Conservation (phyloP, 2,113 vertebrate species). For the Geococcyx californianus region DNA sequence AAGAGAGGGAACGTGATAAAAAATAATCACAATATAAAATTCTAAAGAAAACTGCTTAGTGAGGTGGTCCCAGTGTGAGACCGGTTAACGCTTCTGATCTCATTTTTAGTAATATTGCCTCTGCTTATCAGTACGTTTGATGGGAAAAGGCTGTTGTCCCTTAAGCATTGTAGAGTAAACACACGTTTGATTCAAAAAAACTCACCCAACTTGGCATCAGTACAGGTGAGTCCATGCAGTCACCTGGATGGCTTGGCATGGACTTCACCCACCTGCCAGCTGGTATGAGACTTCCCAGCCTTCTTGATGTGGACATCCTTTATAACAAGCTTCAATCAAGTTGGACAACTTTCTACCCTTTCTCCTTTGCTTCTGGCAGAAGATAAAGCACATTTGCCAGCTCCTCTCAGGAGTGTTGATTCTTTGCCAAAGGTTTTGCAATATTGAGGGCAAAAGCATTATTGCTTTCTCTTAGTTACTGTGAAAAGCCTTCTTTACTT, state of each 20-base stretch:
- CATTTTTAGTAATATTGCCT: background rate
- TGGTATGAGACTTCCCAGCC: background rate
- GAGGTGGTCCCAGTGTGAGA: background rate
- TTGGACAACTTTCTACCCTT: background rate
- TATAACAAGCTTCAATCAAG: background rate
- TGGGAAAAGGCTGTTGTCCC: background rate
- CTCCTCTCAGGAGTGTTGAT: background rate
- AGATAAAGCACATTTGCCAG: background rate
- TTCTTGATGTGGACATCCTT: background rate
- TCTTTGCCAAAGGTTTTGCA: background rate
- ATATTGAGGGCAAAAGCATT: background rate
- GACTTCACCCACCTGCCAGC: background rate
- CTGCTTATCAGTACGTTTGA: background rate
- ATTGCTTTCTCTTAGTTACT: background rate
- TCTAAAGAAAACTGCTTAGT: background rate
- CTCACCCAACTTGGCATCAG: background rate
- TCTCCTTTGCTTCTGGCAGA: background rate
- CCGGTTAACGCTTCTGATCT: background rate
- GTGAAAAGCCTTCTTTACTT: slow-evolving; percentile 2
- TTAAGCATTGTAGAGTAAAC: background rate
- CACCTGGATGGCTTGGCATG: background rate
- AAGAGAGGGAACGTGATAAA: background rate
- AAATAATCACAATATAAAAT: background rate
- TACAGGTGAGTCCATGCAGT: background rate
- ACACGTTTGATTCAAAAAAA: background rate